Evolutionary conservation across 2,888 invertebrate genomes (phyloP), one percentile per base, ranked within the genome.

Genomic region (Tineola bisselliella): DNA sequence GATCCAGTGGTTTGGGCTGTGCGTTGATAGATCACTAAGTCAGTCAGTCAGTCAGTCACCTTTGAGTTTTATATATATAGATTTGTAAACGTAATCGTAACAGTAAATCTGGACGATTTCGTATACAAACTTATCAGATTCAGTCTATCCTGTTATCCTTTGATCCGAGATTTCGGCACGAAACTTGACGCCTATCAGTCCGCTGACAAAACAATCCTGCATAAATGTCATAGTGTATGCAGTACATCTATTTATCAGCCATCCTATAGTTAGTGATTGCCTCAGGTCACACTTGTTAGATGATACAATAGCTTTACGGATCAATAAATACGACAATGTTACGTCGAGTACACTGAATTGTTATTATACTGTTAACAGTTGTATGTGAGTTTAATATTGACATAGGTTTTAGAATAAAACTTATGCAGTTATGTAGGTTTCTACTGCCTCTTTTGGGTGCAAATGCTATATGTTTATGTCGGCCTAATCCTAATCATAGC

Each of bases 91-190:
- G 6, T 25, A 6, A 25, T 25, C 6, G 25, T 25, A 25, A 25
- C 25, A 25, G 4, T 25, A 25, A 25, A 25, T 25, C 25, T 25
- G 25, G 25, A 6, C n/a, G 38, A 2, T 10, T 38, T 38, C 10
- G n/a, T n/a, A 48, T 17, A 13, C 48, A 48, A 48, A 48, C 48
- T 48, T 54, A 54, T 54, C 54, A 54, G 54, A 54, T 54, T 12
- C 4, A 5, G 13, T n/a, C 54, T 25, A 17, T 54, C 18, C 54
- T 18, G 54, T n/a, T 12, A 19, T 54, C 19, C 54, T 54, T 54
- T 54, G 54, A 54, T 25, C 54, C 54, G 54, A 54, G 54, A 54
- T 54, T 54, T 54, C 12, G 54, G 54, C 54, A 6, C 25, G n/a
- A 48, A 48, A 25, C 25, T 25, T 25, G 54, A 54, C 25, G n/a